A percentile compares a stretch with the other conserved stretches of the same genome.
These are phyloP conservation scores for Scolanthus callimorphus DNA, from an alignment of 92 coral and sea anemone genomes.

Conservation along the genomic window DNA sequence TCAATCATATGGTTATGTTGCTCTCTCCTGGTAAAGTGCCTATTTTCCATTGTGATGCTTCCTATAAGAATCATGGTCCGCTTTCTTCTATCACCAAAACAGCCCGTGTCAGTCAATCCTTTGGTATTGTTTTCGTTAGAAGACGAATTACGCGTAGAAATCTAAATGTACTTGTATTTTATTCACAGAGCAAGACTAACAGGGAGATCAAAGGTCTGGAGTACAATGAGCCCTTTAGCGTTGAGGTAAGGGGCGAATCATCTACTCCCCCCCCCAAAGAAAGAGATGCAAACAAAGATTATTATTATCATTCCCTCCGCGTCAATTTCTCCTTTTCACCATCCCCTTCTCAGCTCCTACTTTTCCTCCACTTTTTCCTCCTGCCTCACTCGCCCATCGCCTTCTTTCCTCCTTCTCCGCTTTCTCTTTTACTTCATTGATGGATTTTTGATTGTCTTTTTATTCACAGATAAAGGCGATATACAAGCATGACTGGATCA, in stretches of 20 bases:
- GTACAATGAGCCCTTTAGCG: not conserved
- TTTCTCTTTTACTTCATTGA: not conserved
- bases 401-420: not conserved
- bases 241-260: not conserved
- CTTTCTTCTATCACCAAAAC: too few relatives aligned
- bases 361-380: not conserved
- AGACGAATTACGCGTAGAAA: too few relatives aligned
- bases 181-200: constrained; percentile 2
- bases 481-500: not conserved
- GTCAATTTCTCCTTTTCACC: not conserved
- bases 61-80: too few relatives aligned
- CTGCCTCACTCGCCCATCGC: not conserved
- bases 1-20: too few relatives aligned
- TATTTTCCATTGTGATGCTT: too few relatives aligned
- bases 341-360: not conserved
- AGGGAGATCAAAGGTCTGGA: not conserved
- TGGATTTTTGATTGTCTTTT: too few relatives aligned
- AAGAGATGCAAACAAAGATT: too few relatives aligned
- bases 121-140: too few relatives aligned
- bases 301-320: too few relatives aligned
- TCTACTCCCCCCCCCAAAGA: not conserved
- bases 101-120: too few relatives aligned
- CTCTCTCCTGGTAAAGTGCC: too few relatives aligned
- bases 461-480: not conserved
- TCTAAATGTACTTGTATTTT: too few relatives aligned